phyloP scores from a whole-genome alignment of 2,797 vertebrate species.

The Gorsachius magnificus region DNA sequence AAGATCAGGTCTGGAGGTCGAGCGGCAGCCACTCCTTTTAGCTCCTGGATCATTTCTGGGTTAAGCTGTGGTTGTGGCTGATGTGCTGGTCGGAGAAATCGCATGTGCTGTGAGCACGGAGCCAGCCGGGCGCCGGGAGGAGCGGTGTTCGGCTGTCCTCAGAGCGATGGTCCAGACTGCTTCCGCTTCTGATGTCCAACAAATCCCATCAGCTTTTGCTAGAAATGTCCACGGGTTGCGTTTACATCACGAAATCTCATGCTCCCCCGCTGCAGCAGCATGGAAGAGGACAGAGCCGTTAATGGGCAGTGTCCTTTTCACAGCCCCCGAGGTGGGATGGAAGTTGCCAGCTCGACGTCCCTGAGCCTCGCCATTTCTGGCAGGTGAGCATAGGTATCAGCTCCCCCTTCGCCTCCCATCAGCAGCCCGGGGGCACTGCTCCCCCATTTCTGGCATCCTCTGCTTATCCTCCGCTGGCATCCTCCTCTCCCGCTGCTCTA shows the following conservation, averaged over 20 bases:
- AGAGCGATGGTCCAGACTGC: neutral
- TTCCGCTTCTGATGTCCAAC: fast-evolving
- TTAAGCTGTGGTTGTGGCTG: neutral
- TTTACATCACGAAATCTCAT: neutral
- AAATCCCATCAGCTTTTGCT: neutral
- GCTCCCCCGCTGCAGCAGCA: fast-evolving
- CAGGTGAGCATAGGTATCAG: fast-evolving
- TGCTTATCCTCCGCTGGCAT: neutral
- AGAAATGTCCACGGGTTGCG: fast-evolving
- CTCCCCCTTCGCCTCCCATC: neutral
- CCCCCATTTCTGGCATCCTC: neutral
- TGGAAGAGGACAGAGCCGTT: neutral
- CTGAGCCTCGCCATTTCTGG: neutral
- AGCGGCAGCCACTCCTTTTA: neutral
- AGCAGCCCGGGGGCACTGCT: fast-evolving
- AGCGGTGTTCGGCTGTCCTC: neutral
- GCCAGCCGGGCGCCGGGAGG: neutral
- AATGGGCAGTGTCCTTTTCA: neutral
- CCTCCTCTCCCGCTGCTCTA: neutral
- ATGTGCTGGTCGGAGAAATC: fast-evolving
- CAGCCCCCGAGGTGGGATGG: neutral
- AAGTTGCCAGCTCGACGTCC: neutral
- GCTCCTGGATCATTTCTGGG: neutral
- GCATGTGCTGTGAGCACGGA: fast-evolving
- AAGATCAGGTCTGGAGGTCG: neutral